A percentile compares a stretch with the other conserved stretches of the same genome.
Evolutionary conservation across 2,113 vertebrate species (phyloP).

Genomic region (Anhinga rufa): DNA sequence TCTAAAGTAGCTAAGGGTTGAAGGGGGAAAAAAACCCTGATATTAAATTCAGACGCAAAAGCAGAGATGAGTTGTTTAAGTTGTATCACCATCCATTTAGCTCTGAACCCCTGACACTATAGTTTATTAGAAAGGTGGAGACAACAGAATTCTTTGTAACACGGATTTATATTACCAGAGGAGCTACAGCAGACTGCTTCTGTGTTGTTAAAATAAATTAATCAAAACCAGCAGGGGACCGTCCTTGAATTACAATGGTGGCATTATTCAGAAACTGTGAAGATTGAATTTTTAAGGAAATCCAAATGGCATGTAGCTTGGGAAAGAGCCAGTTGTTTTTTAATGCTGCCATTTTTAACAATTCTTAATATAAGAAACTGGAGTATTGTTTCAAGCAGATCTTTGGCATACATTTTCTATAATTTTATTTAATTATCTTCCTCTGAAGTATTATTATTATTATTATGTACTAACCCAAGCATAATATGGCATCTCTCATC

Average conservation of each 20-base stretch:
- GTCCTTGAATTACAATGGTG: slow-evolving; percentile 32
- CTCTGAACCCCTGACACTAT: background rate
- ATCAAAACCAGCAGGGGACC: slow-evolving; percentile 38
- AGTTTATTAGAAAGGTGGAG: slow-evolving; percentile 1
- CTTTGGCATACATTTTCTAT: background rate
- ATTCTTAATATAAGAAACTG: background rate
- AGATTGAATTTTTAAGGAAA: slow-evolving; percentile 37
- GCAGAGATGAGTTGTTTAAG: background rate
- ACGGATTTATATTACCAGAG: background rate
- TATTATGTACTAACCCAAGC: background rate
- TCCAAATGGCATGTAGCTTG: background rate
- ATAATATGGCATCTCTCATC: background rate
- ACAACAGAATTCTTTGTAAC: slow-evolving; percentile 43
- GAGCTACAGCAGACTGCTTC: slow-evolving; percentile 19
- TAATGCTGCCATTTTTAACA: slow-evolving; percentile 22
- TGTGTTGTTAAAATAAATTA: slow-evolving; percentile 53
- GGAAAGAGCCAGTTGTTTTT: background rate
- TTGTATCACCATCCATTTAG: background rate
- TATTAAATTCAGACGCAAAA: background rate
- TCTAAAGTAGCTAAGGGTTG: background rate
- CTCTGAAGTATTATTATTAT: background rate
- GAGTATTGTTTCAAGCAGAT: background rate
- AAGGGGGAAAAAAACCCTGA: background rate
- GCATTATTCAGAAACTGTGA: slow-evolving; percentile 42
- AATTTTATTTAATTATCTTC: background rate